Evolutionary conservation across 2,888 invertebrate species (phyloP).

Genomic region (Conops quadrifasciatus): DNA sequence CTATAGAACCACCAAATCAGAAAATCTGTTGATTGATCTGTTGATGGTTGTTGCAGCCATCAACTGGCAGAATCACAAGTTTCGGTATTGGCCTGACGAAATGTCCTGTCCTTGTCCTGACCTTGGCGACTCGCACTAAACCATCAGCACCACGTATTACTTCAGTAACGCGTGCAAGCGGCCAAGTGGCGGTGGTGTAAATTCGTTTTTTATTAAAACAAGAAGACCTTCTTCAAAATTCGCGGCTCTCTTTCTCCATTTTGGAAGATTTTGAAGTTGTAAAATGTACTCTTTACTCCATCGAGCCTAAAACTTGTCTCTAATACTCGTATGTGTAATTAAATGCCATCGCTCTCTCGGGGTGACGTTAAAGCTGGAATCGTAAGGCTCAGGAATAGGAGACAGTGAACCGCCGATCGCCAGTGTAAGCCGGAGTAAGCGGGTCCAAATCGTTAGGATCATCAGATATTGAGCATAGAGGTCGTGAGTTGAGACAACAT

Average conservation of each 20-base stretch:
- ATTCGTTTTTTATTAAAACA: conserved; percentile 36
- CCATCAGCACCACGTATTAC: conserved; percentile 26
- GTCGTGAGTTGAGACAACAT: conserved; percentile 36
- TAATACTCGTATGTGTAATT: conserved; percentile 19
- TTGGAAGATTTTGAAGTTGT: conserved; percentile 35
- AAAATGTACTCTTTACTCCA: conserved; percentile 39
- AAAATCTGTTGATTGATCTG: too few relatives aligned
- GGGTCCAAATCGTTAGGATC: conserved; percentile 36
- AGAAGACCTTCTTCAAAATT: conserved; percentile 38
- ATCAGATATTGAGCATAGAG: conserved; percentile 29
- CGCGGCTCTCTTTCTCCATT: conserved; percentile 30
- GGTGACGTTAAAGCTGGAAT: too few relatives aligned
- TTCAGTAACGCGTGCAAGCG: conserved; percentile 32
- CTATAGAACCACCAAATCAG: too few relatives aligned
- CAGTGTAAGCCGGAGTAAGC: conserved; percentile 37
- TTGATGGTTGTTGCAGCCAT: too few relatives aligned
- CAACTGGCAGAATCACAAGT: too few relatives aligned
- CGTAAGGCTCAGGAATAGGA: not conserved
- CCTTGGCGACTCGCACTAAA: conserved; percentile 15
- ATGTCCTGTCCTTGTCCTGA: conserved; percentile 23
- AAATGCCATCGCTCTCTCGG: not conserved
- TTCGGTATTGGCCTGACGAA: too few relatives aligned
- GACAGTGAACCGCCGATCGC: conserved; percentile 38
- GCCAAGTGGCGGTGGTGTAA: conserved; percentile 26
- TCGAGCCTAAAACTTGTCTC: conserved; percentile 40